A percentile compares a stretch with the other conserved stretches of the same genome.
These are phyloP conservation scores for Buceros bicornis DNA, from an alignment of 2,797 vertebrate genomes.

Conservation along the genomic window DNA sequence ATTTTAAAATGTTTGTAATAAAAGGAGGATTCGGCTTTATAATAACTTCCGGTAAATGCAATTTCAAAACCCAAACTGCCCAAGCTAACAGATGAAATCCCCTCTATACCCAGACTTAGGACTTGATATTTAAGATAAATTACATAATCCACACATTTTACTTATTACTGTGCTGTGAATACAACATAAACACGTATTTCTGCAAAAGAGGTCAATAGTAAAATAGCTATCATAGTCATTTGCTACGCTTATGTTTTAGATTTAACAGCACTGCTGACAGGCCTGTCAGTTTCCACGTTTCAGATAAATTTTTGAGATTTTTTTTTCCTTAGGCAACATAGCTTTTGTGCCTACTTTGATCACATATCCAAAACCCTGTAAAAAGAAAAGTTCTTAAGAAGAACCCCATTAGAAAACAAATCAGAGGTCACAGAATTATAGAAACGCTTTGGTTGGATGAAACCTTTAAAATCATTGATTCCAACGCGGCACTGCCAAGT, in stretches of 20 bases:
- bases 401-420: neutral
- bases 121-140: neutral
- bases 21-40: neutral
- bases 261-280: rapidly evolving
- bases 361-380: neutral
- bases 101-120: neutral
- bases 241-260: neutral
- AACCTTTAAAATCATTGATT: too few species aligned
- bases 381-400: neutral
- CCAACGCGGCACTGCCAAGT: too few species aligned
- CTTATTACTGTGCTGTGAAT: neutral
- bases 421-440: neutral
- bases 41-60: neutral
- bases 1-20: neutral
- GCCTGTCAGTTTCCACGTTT: neutral
- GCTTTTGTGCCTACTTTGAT: neutral
- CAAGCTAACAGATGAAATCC: neutral
- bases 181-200: neutral
- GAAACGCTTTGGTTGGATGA: too few species aligned
- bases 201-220: neutral
- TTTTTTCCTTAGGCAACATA: neutral
- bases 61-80: neutral
- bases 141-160: neutral
- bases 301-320: neutral
- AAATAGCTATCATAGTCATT: neutral